Conservation (phyloP, 2,888 invertebrate genomes). For the Pilophorus perplexus region DNA sequence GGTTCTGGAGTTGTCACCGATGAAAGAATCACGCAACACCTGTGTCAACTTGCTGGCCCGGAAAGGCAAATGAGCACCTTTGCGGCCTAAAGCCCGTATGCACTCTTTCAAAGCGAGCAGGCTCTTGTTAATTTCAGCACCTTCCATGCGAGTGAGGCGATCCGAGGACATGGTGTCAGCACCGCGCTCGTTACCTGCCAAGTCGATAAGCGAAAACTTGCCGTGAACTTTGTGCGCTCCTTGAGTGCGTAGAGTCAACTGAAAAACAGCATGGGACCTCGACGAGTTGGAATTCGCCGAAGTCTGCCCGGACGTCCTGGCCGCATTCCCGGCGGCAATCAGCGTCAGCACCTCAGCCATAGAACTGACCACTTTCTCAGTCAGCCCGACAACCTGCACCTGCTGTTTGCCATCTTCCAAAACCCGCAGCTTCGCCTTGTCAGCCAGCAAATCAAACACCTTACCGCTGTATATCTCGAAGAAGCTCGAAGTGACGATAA, state of each 20-base stretch:
- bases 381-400: conserved; percentile 94
- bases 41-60: conserved; percentile 95
- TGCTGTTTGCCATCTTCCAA: conserved; percentile 97
- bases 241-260: conserved; percentile 83
- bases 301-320: conserved; percentile 94
- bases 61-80: conserved; percentile 96
- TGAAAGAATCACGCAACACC: conserved; percentile 95
- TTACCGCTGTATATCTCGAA: conserved; percentile 99
- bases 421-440: conserved; percentile 90
- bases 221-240: conserved; percentile 84
- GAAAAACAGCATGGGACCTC: conserved; percentile 98
- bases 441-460: conserved; percentile 83
- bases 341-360: conserved; percentile 91
- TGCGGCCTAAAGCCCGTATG: conserved; percentile 91
- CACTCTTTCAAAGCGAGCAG: conserved; percentile 95
- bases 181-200: conserved; percentile 96
- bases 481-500: conserved; percentile 91
- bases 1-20: conserved; percentile 95
- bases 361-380: conserved; percentile 84
- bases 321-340: conserved; percentile 85
- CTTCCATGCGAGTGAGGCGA: conserved; percentile 93
- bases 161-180: conserved; percentile 97
- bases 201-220: conserved; percentile 97
- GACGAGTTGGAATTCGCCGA: conserved; percentile 98
- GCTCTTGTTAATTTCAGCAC: conserved; percentile 96